These are phyloP conservation scores for Dryoscopus gambensis DNA, from an alignment of 2,113 vertebrate genomes.

Conservation along the genomic window DNA sequence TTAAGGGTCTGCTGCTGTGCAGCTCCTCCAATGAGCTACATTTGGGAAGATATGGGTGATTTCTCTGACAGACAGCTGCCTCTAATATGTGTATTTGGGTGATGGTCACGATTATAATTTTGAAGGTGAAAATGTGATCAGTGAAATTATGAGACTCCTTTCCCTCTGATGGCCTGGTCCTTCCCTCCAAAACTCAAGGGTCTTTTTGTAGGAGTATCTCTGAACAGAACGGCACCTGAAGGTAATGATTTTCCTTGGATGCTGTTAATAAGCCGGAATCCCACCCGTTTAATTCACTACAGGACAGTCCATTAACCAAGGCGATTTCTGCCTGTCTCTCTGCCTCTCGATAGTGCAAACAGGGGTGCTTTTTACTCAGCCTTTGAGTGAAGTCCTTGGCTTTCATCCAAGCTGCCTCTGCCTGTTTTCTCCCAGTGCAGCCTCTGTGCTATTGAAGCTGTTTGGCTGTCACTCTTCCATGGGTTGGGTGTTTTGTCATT, in stretches of 20 bases:
- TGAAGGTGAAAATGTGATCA: conserved; percentile 1
- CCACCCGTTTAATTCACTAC: not conserved
- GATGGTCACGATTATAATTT: not conserved
- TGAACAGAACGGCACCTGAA: not conserved
- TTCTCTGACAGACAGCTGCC: conserved; percentile 43
- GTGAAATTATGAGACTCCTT: not conserved
- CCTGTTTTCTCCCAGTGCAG: not conserved
- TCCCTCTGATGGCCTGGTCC: not conserved
- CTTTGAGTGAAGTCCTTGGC: not conserved
- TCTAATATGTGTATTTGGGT: not conserved
- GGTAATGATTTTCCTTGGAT: not conserved
- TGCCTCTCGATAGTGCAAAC: not conserved
- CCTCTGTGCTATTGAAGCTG: conserved; percentile 19
- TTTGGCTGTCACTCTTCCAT: conserved; percentile 59
- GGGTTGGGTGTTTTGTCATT: conserved; percentile 61
- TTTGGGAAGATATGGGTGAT: conserved; percentile 10
- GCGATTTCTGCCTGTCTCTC: not conserved
- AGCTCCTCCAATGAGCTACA: not conserved
- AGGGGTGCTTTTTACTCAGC: not conserved
- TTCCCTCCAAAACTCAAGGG: not conserved
- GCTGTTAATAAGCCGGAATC: not conserved
- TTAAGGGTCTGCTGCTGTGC: not conserved
- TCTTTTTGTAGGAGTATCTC: not conserved
- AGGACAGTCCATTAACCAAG: conserved; percentile 11
- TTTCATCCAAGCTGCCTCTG: conserved; percentile 21